These are phyloP conservation scores for Merops nubicus DNA, from an alignment of 2,113 vertebrate species.

Conservation along the genomic window DNA sequence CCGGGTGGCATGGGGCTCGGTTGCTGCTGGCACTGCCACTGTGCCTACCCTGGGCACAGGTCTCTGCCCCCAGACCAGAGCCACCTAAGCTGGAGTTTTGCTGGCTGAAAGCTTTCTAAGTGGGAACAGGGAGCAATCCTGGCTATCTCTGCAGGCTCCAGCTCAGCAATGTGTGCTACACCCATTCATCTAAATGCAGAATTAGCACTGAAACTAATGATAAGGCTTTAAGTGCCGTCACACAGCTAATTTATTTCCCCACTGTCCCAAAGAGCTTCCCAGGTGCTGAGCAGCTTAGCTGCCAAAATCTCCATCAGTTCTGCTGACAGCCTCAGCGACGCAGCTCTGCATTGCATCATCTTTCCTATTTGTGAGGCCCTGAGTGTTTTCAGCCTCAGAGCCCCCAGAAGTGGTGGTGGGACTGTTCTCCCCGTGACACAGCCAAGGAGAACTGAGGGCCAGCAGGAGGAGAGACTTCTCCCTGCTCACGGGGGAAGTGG, in stretches of 20 bases:
- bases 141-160: neutral
- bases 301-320: constrained; percentile 2
- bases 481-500: neutral
- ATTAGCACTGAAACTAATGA: constrained; percentile 29
- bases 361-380: neutral
- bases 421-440: fast-evolving
- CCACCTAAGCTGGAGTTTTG: neutral
- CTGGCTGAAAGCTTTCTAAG: neutral
- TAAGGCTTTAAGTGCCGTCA: constrained; percentile 45
- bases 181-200: constrained; percentile 60
- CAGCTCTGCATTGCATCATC: neutral
- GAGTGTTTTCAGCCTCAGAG: neutral
- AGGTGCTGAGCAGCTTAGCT: constrained; percentile 44
- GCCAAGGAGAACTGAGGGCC: neutral
- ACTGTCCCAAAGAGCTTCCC: constrained; percentile 12
- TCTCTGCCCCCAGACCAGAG: neutral
- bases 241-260: constrained; percentile 38
- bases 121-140: neutral
- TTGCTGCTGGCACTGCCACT: neutral
- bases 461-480: neutral
- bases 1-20: neutral
- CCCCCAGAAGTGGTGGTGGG: neutral
- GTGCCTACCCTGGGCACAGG: neutral
- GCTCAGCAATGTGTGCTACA: neutral
- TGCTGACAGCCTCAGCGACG: neutral